Evolutionary conservation across 2,888 invertebrate species (phyloP).

Genomic region (Leucophenga montana): DNA sequence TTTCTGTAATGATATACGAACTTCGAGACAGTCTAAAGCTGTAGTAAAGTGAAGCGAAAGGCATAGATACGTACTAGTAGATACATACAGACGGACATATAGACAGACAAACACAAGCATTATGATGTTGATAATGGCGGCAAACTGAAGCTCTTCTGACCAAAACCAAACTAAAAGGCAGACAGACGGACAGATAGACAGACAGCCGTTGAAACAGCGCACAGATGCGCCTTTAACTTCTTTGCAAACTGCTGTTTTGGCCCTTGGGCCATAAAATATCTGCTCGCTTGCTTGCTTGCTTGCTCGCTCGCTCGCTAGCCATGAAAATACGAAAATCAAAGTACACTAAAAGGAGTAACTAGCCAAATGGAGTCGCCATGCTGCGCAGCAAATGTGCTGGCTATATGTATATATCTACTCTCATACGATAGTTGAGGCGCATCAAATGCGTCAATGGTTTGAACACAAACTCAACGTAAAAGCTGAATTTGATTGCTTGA

Average conservation of each 20-base stretch:
- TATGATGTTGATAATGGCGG: conserved; percentile 31
- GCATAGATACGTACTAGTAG: neutral
- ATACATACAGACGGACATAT: neutral
- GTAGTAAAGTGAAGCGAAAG: conserved; percentile 20
- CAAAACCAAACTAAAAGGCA: conserved; percentile 11
- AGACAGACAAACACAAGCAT: conserved; percentile 7
- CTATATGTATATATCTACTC: no score
- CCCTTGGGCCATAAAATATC: conserved; percentile 34
- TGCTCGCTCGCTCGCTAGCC: neutral
- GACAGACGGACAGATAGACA: conserved; percentile 33
- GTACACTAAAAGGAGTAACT: conserved; percentile 24
- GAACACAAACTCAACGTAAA: neutral
- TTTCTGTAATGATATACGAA: conserved; percentile 68
- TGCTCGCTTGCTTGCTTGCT: neutral
- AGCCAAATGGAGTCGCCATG: conserved; percentile 32
- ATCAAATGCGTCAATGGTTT: conserved; percentile 3
- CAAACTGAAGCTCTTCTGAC: conserved; percentile 11
- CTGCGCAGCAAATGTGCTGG: no score
- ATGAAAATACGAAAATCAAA: conserved; percentile 23
- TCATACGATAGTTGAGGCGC: neutral
- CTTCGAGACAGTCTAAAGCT: conserved; percentile 48
- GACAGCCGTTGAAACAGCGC: conserved; percentile 31
- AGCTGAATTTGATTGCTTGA: conserved; percentile 23
- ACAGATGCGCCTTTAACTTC: neutral
- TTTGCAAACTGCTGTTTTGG: conserved; percentile 4